Evolutionary conservation across 2,888 invertebrate species (phyloP).

Genomic region (Hypomecis punctinalis): DNA sequence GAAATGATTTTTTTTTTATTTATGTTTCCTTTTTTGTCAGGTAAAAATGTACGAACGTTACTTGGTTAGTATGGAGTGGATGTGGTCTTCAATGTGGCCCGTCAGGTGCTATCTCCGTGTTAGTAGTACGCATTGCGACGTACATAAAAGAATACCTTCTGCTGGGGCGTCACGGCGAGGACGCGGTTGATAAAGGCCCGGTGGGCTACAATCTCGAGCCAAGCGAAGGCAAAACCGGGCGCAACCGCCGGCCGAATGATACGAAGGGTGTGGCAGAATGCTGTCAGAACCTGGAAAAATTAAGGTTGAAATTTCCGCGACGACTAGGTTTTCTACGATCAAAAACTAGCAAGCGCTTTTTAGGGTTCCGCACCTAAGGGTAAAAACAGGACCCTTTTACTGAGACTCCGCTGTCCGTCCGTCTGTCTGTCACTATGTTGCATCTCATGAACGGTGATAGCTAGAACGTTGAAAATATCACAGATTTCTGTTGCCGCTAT

Average conservation of each 20-base stretch:
- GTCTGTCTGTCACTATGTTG: too few relatives aligned
- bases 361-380: too few relatives aligned
- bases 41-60: too few relatives aligned
- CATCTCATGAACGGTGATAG: too few relatives aligned
- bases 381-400: too few relatives aligned
- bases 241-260: constrained; percentile 96
- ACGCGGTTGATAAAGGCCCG: constrained; percentile 97
- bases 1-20: too few relatives aligned
- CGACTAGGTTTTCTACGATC: not conserved
- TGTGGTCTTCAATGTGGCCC: not conserved
- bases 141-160: constrained; percentile 85
- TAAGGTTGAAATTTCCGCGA: not conserved
- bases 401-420: too few relatives aligned
- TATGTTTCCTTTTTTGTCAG: too few relatives aligned
- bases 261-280: constrained; percentile 98
- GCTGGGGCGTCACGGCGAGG: constrained; percentile 95
- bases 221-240: constrained; percentile 98
- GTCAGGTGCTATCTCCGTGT: not conserved
- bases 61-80: not conserved
- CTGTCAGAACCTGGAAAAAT: constrained; percentile 90
- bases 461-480: too few relatives aligned
- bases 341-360: too few relatives aligned
- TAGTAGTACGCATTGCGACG: constrained; percentile 4
- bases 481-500: too few relatives aligned
- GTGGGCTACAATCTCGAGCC: constrained; percentile 99